phyloP scores from a whole-genome alignment of 2,797 vertebrate species.

The Peromyscus attwateri region DNA sequence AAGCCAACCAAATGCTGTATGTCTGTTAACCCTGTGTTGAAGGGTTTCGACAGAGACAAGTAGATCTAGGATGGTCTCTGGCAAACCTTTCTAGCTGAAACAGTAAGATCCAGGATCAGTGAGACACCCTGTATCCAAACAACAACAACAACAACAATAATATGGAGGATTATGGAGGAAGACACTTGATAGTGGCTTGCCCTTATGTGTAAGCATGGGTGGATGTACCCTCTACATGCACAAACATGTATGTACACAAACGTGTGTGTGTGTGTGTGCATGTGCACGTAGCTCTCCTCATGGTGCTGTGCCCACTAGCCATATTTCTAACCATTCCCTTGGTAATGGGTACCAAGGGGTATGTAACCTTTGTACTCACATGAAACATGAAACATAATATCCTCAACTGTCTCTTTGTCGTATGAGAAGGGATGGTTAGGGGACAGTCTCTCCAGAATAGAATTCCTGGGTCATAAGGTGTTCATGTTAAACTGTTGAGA shows the following conservation, averaged over 20 bases:
- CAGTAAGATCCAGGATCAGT: neutral
- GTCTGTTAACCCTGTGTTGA: neutral
- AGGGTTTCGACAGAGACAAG: neutral
- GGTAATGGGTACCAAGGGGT: neutral
- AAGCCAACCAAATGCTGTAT: neutral
- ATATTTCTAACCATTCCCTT: neutral
- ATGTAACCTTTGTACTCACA: neutral
- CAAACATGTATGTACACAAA: neutral
- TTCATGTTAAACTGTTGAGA: neutral
- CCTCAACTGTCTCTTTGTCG: neutral
- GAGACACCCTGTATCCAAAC: neutral
- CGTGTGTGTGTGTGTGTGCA: too few relatives aligned
- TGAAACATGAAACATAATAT: neutral
- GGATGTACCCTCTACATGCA: neutral
- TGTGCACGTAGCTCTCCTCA: too few relatives aligned
- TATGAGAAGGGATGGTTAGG: neutral
- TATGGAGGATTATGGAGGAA: neutral
- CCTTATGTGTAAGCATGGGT: neutral
- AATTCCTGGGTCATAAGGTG: neutral
- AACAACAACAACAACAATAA: neutral
- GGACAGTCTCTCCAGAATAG: neutral
- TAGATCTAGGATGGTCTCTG: neutral
- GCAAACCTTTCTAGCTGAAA: neutral
- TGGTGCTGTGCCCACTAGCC: neutral
- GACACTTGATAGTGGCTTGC: neutral